phyloP scores from a whole-genome alignment of 2,797 vertebrate species.

The Sardinella longiceps region DNA sequence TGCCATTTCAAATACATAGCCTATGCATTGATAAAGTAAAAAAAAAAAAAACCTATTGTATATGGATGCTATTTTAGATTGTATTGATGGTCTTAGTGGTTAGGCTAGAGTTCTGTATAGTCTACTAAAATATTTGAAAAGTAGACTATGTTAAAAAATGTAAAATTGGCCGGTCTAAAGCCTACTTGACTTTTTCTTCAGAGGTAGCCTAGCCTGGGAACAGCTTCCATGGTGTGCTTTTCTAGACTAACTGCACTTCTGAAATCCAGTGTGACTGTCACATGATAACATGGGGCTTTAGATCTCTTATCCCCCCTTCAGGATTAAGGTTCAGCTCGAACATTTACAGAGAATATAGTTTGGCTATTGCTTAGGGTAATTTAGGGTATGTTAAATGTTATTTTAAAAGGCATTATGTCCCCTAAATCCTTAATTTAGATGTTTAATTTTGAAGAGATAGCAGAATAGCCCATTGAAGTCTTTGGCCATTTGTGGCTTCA shows the following conservation, averaged over 20 bases:
- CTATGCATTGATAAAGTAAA: too few relatives aligned
- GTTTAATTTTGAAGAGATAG: not conserved
- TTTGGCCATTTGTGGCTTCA: not conserved
- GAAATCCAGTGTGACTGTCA: conserved; percentile 14
- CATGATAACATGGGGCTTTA: conserved; percentile 19
- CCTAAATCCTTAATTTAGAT: not conserved
- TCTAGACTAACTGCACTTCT: not conserved
- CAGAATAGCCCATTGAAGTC: not conserved
- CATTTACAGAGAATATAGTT: not conserved
- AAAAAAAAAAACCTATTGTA: too few relatives aligned
- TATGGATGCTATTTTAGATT: too few relatives aligned
- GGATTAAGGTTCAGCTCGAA: not conserved
- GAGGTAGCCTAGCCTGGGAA: too few relatives aligned
- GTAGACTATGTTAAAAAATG: too few relatives aligned
- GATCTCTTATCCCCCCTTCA: not conserved
- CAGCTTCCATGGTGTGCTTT: not conserved
- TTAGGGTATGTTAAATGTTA: not conserved
- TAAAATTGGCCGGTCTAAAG: too few relatives aligned
- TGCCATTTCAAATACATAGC: too few relatives aligned
- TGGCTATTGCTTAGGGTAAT: not conserved
- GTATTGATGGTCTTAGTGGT: too few relatives aligned
- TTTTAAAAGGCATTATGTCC: not conserved
- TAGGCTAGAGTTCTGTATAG: too few relatives aligned
- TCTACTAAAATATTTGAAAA: too few relatives aligned
- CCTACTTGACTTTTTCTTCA: too few relatives aligned